A percentile compares a stretch with the other conserved stretches of the same genome.
These are phyloP conservation scores for Hypanus sabinus DNA, from an alignment of 2,113 vertebrate genomes.

Conservation along the genomic window DNA sequence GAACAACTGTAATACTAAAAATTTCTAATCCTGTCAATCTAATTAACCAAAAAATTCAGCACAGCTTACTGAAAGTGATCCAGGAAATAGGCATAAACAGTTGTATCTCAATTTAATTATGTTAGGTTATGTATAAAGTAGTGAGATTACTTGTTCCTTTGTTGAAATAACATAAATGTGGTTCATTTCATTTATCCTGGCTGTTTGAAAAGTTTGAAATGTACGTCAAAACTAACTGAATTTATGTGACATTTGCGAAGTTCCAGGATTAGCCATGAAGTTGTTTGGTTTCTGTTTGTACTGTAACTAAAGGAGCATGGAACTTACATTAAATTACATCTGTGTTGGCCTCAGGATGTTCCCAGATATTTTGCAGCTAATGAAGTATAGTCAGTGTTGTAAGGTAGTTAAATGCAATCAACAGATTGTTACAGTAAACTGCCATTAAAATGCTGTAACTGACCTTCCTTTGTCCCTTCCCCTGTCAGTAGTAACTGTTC, in stretches of 20 bases:
- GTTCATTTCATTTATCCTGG: neutral
- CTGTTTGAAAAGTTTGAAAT: neutral
- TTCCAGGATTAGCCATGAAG: neutral
- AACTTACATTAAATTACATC: neutral
- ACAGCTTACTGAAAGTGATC: neutral
- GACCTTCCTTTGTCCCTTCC: no score
- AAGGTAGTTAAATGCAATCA: neutral
- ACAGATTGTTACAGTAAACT: neutral
- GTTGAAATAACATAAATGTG: conserved; percentile 3
- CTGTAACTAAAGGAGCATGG: neutral
- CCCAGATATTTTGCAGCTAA: neutral
- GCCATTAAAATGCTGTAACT: neutral
- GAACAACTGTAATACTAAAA: neutral
- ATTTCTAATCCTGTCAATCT: neutral
- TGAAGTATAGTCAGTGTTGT: neutral
- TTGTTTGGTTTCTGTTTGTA: neutral
- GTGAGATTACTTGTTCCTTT: neutral
- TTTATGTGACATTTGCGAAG: neutral
- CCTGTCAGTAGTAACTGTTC: no score
- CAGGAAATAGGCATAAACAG: neutral
- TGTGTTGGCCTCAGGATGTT: neutral
- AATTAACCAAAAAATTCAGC: neutral
- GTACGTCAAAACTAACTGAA: neutral
- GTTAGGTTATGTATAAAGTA: neutral
- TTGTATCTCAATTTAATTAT: neutral